These are phyloP conservation scores for Drosophila albomicans DNA, from an alignment of 1,140 invertebrate species.

Conservation along the genomic window DNA sequence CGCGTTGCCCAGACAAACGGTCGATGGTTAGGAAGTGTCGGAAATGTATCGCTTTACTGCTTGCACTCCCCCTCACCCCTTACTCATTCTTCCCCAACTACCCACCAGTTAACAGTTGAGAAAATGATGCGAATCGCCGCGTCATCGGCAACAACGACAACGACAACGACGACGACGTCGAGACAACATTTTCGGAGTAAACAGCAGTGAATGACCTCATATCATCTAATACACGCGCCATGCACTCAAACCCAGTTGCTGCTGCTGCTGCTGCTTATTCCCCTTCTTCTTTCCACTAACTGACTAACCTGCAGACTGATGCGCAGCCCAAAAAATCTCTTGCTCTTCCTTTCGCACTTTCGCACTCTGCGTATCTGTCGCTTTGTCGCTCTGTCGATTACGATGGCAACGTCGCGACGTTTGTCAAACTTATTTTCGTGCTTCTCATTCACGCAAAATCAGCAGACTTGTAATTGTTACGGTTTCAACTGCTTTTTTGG, in stretches of 20 bases:
- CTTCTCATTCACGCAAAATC: slow-evolving; percentile 46
- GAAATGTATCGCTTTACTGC: slow-evolving; percentile 72
- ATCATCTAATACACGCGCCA: slow-evolving; percentile 83
- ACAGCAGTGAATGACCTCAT: slow-evolving; percentile 84
- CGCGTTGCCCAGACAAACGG: slow-evolving; percentile 59
- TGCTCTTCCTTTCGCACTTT: slow-evolving; percentile 10
- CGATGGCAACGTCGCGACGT: slow-evolving; percentile 61
- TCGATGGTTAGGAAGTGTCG: slow-evolving; percentile 75
- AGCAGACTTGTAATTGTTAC: slow-evolving; percentile 81
- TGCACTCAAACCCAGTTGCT: slow-evolving; percentile 63
- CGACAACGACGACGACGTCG: slow-evolving; percentile 44
- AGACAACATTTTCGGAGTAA: slow-evolving; percentile 78
- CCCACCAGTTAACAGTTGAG: background rate
- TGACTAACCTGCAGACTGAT: slow-evolving; percentile 75
- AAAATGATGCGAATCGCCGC: slow-evolving; percentile 52
- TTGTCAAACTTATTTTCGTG: slow-evolving; percentile 61
- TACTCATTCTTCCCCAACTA: background rate
- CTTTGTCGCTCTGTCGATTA: slow-evolving; percentile 32
- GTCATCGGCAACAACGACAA: slow-evolving; percentile 55
- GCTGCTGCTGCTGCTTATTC: background rate
- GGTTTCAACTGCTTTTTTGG: slow-evolving; percentile 44
- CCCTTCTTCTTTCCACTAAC: background rate
- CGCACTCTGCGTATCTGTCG: background rate
- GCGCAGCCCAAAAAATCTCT: slow-evolving; percentile 50
- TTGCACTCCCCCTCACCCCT: slow-evolving; percentile 34